Evolutionary conservation across 2,888 invertebrate genomes (phyloP).

Genomic region (Drosophila leonis): DNA sequence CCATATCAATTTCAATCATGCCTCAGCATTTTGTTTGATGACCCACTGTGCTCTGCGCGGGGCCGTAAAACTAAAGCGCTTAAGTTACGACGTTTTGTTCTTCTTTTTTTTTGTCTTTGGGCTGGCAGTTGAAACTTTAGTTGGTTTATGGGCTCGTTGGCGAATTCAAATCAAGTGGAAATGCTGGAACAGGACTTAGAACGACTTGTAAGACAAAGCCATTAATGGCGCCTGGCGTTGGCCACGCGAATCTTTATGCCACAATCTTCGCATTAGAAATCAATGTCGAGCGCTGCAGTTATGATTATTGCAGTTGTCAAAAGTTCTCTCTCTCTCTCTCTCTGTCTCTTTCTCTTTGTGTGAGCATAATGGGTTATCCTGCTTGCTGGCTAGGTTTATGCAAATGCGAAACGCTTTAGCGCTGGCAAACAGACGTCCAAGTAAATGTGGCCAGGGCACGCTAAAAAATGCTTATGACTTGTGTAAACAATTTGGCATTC

Average conservation of each 20-base stretch:
- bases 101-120: not conserved
- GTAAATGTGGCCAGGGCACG: conserved; percentile 61
- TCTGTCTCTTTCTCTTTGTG: not conserved
- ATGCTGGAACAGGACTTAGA: conserved; percentile 35
- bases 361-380: conserved; percentile 7
- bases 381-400: conserved; percentile 66
- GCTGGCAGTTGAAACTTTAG: conserved; percentile 47
- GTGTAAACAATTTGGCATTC: conserved; percentile 74
- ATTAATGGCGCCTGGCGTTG: conserved; percentile 68
- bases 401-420: conserved; percentile 69
- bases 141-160: conserved; percentile 63
- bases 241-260: conserved; percentile 49
- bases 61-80: conserved; percentile 67
- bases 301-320: conserved; percentile 79
- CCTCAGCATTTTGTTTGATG: conserved; percentile 41
- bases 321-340: conserved; percentile 43
- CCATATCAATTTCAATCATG: conserved; percentile 70
- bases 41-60: conserved; percentile 58
- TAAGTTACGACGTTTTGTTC: conserved; percentile 32
- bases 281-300: conserved; percentile 75
- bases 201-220: conserved; percentile 73
- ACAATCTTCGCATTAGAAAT: conserved; percentile 73
- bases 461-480: conserved; percentile 80
- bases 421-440: conserved; percentile 69
- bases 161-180: conserved; percentile 72